Evolutionary conservation across 1,140 invertebrate genomes (phyloP).

Genomic region (Drosophila lacteicornis): DNA sequence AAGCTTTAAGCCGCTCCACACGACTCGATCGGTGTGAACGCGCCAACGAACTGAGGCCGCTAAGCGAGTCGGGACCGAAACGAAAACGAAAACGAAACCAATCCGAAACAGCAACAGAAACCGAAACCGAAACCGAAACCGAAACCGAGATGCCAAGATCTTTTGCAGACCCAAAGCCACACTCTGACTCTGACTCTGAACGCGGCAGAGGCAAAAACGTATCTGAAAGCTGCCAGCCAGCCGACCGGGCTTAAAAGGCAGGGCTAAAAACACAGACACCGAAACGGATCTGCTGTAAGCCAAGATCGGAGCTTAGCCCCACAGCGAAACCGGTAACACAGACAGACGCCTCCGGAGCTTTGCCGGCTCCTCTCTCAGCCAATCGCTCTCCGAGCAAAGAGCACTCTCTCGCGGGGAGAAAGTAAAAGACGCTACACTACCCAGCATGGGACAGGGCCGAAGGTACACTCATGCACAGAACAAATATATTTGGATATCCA

Average conservation of each 20-base stretch:
- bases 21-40: slow-evolving; percentile 41
- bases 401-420: slow-evolving; percentile 50
- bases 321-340: slow-evolving; percentile 33
- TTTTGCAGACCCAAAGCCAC: slow-evolving; percentile 47
- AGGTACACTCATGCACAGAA: slow-evolving; percentile 18
- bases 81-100: background rate
- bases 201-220: slow-evolving; percentile 76
- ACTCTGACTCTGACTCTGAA: slow-evolving; percentile 61
- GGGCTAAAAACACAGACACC: slow-evolving; percentile 49
- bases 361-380: slow-evolving; percentile 33
- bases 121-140: slow-evolving; percentile 1
- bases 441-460: slow-evolving; percentile 56
- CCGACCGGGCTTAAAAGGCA: slow-evolving; percentile 77
- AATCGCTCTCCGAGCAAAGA: slow-evolving; percentile 20
- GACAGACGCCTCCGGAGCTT: slow-evolving; percentile 34
- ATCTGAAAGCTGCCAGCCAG: slow-evolving; percentile 77
- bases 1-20: slow-evolving; percentile 14
- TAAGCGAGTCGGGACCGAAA: slow-evolving; percentile 4
- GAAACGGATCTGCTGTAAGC: slow-evolving; percentile 75
- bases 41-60: slow-evolving; percentile 41
- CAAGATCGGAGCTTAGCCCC: slow-evolving; percentile 49
- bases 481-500: slow-evolving; percentile 31
- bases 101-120: slow-evolving; percentile 4
- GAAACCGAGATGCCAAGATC: slow-evolving; percentile 43
- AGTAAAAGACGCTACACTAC: slow-evolving; percentile 67